Base-by-base conservation (phyloP, 1,140 invertebrate species). In the Cydia splendana region DNA sequence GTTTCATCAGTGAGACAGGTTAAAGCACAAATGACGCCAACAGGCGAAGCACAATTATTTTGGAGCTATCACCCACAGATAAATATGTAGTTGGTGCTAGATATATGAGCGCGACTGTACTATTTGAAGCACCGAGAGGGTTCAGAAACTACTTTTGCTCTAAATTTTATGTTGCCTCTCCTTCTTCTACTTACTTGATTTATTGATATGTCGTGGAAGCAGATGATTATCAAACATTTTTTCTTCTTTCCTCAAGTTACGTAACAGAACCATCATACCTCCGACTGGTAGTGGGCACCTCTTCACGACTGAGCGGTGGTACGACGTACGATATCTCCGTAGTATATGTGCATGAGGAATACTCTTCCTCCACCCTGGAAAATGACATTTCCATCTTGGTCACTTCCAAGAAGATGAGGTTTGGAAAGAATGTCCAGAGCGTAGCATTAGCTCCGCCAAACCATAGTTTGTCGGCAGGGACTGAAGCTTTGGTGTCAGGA, bases 401-500 rank as follows among this genome's bases (percentile, higher is more conserved):
- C 7, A 86, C 85, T 7, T 51, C 76, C 1, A 82, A 78, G 5
- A 79, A 75, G 18, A 89, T 93, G 13, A 81, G 20, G 1, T 91
- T 91, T 24, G 80, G 84, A 18, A 10, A 76, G 38, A 82, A 65
- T 62, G 84, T 92, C 0, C 77, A 77, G 34, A 74, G 85, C 10
- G 76, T 90, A 18, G 42, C 75, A 71, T 80, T 91, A 45, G 85
- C 91, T 7, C 74, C 76, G 4, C 28, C 80, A 38, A 78, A 80
- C 76, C 71, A 79, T 12, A 30, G 42, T 2, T 69, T 93, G n/a
- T 81, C 82, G 10, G 77, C 74, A 45, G 88, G 86, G 9, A 81
- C 84, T 12, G 78, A 84, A 76, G 91, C 91, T 4, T 34, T 90
- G 12, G 90, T 93, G 9, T 89, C 93, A 45, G 93, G 93, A 75